Evolutionary conservation across 2,113 vertebrate species (phyloP).

Genomic region (Chloebia gouldiae): DNA sequence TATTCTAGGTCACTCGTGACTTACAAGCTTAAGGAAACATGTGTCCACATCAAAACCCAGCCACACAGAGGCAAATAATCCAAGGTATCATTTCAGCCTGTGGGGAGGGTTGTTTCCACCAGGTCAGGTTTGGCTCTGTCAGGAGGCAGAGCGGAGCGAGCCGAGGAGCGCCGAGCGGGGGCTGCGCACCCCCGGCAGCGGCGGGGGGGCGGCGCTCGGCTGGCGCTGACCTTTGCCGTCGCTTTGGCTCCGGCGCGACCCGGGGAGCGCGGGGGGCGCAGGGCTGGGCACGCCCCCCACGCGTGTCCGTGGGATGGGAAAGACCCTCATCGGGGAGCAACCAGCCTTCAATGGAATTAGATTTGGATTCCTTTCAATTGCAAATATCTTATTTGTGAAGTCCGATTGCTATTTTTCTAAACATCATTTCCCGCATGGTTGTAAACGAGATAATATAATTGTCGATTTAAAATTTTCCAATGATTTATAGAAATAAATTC

Average conservation of each 20-base stretch:
- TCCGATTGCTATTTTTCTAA: background rate
- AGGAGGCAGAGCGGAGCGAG: background rate
- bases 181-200: background rate
- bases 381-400: background rate
- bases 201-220: background rate
- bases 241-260: rapidly evolving
- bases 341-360: background rate
- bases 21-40: background rate
- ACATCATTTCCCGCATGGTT: background rate
- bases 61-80: background rate
- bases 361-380: background rate
- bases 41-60: background rate
- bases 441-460: slow-evolving; percentile 23
- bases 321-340: background rate
- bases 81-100: background rate
- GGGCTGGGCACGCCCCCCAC: background rate
- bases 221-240: background rate
- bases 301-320: background rate
- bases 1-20: slow-evolving; percentile 10
- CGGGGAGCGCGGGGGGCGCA: background rate
- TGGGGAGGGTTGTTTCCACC: background rate
- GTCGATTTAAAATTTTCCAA: background rate
- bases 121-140: background rate
- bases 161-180: background rate
- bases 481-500: background rate